phyloP scores from a whole-genome alignment of 1,140 invertebrate species.

The Cyrtorhinus lividipennis region DNA sequence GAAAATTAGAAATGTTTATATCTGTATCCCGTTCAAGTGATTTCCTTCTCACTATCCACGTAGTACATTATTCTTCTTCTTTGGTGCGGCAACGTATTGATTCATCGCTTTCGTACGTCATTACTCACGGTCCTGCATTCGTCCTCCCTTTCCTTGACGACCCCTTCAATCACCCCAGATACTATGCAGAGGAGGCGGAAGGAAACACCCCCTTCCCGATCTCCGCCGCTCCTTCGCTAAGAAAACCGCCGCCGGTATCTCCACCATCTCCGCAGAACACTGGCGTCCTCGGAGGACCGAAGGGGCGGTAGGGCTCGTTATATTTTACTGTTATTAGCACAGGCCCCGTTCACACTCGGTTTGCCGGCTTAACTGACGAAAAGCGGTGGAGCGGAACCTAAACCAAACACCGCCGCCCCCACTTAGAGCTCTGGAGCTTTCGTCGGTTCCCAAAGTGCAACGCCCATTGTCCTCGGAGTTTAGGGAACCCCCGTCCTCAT shows the following conservation, averaged over 20 bases:
- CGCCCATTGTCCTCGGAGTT: not conserved
- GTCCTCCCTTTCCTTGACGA: not conserved
- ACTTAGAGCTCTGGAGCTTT: not conserved
- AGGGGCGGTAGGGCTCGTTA: not conserved
- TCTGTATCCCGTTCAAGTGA: no score
- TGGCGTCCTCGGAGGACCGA: not conserved
- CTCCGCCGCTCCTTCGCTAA: no score
- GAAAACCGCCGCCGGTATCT: not conserved
- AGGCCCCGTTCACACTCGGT: constrained; percentile 14
- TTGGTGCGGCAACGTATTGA: not conserved
- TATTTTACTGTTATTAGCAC: constrained; percentile 16
- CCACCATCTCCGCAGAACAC: no score
- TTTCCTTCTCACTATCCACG: no score
- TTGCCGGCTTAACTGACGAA: constrained; percentile 7
- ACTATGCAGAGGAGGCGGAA: not conserved
- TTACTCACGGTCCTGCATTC: not conserved
- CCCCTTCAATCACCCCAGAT: not conserved
- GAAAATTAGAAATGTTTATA: no score
- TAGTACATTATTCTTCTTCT: no score
- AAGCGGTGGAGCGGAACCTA: constrained; percentile 6
- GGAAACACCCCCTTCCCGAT: not conserved
- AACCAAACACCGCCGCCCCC: constrained; percentile 11
- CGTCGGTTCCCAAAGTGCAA: not conserved
- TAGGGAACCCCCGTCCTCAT: constrained; percentile 1
- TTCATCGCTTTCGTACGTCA: not conserved